Conservation (phyloP, 2,888 invertebrate species). For the Diloba caeruleocephala region DNA sequence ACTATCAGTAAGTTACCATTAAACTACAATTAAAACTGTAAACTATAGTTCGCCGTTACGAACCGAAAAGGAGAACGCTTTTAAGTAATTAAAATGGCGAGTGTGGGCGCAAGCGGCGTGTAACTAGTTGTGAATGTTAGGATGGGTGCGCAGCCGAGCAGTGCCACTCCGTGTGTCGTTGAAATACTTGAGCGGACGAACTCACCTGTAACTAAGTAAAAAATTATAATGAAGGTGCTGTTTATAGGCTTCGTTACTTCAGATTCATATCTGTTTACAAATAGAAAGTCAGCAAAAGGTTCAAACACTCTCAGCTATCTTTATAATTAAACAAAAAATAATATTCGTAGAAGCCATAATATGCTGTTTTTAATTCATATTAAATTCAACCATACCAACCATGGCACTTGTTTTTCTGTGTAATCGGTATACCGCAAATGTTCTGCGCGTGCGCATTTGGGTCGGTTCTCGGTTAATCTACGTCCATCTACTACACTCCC, state of each 20-base stretch:
- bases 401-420: conserved; percentile 36
- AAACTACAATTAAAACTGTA: conserved; percentile 63
- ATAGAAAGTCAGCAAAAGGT: conserved; percentile 30
- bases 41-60: conserved; percentile 70
- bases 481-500: conserved; percentile 49
- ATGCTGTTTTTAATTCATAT: background rate
- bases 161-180: conserved; percentile 41
- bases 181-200: conserved; percentile 26
- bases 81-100: conserved; percentile 66
- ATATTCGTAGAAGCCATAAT: conserved; percentile 1
- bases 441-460: conserved; percentile 64
- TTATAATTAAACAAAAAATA: background rate
- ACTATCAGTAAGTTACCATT: conserved; percentile 55
- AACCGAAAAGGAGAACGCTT: conserved; percentile 72
- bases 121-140: conserved; percentile 60
- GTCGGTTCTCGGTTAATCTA: conserved; percentile 57
- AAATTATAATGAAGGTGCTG: conserved; percentile 34
- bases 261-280: conserved; percentile 26
- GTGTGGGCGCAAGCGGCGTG: conserved; percentile 62
- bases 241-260: conserved; percentile 32
- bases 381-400: background rate
- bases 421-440: conserved; percentile 24
- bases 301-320: background rate
- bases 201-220: conserved; percentile 37
- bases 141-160: conserved; percentile 41